Percentiles rank a stretch among this genome's conserved stretches.
These are phyloP conservation scores for Xenops minutus DNA, from an alignment of 2,797 vertebrate species.

Conservation along the genomic window DNA sequence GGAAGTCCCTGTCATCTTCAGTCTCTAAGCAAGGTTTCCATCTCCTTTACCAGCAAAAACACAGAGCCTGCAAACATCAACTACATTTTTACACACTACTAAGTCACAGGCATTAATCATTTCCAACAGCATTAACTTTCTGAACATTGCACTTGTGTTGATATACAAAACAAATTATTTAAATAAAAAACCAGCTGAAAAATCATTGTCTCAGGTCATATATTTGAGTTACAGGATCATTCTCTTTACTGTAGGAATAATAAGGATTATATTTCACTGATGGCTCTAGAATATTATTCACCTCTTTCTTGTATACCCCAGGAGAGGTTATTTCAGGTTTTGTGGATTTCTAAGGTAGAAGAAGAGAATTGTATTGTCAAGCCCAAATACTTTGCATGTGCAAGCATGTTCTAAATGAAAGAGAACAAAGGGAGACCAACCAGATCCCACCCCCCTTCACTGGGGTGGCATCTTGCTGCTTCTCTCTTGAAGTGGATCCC, in stretches of 20 bases:
- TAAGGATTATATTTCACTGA: background rate
- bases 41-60: background rate
- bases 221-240: background rate
- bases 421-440: background rate
- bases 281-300: background rate
- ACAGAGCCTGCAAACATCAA: background rate
- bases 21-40: background rate
- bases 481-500: background rate
- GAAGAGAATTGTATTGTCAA: background rate
- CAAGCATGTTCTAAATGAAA: background rate
- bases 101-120: background rate
- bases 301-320: background rate
- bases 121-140: background rate
- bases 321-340: background rate
- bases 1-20: background rate
- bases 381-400: background rate
- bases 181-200: slow-evolving; percentile 27
- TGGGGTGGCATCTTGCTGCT: background rate
- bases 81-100: slow-evolving; percentile 12
- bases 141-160: background rate
- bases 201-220: background rate
- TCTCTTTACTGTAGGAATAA: slow-evolving; percentile 3
- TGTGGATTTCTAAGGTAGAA: background rate
- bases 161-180: background rate
- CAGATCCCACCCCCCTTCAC: background rate